Evolutionary conservation across 2,113 vertebrate species (phyloP).

Genomic region (Platycercus adscitus): DNA sequence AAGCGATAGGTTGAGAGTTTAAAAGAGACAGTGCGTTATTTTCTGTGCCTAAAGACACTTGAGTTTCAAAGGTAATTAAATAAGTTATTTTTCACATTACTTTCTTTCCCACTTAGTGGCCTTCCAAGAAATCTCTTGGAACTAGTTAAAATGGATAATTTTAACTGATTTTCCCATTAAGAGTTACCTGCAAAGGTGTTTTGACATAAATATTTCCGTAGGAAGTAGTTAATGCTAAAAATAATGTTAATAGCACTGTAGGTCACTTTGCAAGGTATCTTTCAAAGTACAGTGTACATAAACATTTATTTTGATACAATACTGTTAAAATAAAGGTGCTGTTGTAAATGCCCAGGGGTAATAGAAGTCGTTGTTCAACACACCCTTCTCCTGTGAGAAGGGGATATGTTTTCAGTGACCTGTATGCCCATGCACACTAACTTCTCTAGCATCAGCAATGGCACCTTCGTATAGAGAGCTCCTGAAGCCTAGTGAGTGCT

Average conservation of each 20-base stretch:
- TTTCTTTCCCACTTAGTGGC: neutral
- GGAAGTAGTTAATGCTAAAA: constrained; percentile 21
- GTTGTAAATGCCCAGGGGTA: neutral
- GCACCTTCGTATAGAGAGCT: neutral
- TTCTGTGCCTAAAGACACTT: constrained; percentile 16
- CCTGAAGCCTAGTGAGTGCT: constrained; percentile 12
- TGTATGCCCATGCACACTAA: neutral
- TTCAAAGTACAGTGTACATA: neutral
- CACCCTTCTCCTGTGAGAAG: neutral
- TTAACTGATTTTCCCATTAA: neutral
- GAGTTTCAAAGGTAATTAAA: neutral
- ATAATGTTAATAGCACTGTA: constrained; percentile 31
- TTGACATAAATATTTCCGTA: constrained; percentile 60
- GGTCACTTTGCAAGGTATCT: neutral
- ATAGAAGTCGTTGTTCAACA: neutral
- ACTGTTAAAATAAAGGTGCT: neutral
- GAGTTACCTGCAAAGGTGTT: constrained; percentile 21
- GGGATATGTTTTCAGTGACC: neutral
- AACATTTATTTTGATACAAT: neutral
- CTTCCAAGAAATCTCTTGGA: constrained; percentile 12
- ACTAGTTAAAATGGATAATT: neutral
- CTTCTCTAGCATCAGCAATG: neutral
- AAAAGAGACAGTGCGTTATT: constrained; percentile 65
- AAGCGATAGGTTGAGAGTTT: constrained; percentile 65
- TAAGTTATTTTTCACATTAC: neutral